Conservation (phyloP, 1,140 invertebrate genomes). For the Proales similis region DNA sequence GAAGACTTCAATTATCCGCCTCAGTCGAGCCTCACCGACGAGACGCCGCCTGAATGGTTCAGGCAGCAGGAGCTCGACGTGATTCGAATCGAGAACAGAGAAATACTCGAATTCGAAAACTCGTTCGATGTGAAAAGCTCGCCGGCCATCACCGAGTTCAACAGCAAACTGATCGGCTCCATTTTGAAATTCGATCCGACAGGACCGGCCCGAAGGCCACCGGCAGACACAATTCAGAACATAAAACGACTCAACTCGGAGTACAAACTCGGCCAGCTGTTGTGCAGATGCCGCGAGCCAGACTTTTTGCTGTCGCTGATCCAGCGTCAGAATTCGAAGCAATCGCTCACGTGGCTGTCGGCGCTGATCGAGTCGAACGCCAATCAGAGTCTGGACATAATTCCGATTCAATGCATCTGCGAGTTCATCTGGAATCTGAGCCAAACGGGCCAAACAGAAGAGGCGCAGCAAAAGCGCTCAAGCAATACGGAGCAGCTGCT, state of each 20-base stretch:
- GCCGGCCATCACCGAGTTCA: conserved; percentile 74
- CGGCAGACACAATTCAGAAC: conserved; percentile 67
- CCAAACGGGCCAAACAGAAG: conserved; percentile 16
- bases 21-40: conserved; percentile 59
- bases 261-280: conserved; percentile 74
- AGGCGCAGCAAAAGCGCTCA: background rate
- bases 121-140: conserved; percentile 81
- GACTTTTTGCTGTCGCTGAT: conserved; percentile 88
- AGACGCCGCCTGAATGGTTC: conserved; percentile 59
- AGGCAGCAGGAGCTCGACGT: conserved; percentile 61
- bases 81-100: conserved; percentile 62
- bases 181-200: conserved; percentile 74
- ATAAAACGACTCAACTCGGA: conserved; percentile 69
- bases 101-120: conserved; percentile 82
- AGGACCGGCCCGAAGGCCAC: conserved; percentile 71
- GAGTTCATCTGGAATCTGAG: conserved; percentile 65
- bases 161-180: conserved; percentile 73
- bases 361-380: conserved; percentile 80
- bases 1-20: conserved; percentile 73
- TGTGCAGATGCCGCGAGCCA: conserved; percentile 78
- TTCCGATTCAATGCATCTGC: conserved; percentile 89
- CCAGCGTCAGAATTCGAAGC: conserved; percentile 60
- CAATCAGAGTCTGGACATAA: conserved; percentile 71
- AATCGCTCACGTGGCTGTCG: conserved; percentile 89
- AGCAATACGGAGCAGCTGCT: background rate